Conservation (phyloP, 23 tunicate species). For the Phallusia fumigata region DNA sequence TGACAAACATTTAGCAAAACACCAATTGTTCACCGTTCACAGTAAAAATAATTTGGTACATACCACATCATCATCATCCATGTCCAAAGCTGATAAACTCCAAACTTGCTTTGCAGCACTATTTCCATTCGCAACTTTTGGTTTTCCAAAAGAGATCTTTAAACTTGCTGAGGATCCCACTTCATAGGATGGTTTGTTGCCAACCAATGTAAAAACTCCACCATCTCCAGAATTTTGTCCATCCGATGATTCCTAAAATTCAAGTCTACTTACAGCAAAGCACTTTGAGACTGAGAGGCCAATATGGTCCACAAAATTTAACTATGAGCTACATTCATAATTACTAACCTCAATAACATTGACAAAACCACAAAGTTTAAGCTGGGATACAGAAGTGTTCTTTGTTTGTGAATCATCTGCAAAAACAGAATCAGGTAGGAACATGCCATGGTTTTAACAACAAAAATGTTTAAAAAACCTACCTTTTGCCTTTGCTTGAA, state of each 20-base stretch:
- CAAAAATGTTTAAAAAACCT: not conserved
- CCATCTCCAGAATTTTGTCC: not conserved
- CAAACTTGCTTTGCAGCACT: slow-evolving; percentile 60
- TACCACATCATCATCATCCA: slow-evolving; percentile 90
- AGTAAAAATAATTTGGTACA: not conserved
- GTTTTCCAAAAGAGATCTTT: slow-evolving; percentile 33
- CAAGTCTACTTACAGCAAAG: not conserved
- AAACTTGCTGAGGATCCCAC: slow-evolving; percentile 62
- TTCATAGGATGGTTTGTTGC: slow-evolving; percentile 71
- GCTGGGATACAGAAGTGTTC: not conserved
- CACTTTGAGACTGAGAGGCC: not conserved
- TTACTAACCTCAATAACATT: not conserved
- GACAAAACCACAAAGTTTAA: slow-evolving; percentile 2
- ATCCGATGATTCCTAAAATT: not conserved
- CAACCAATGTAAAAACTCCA: not conserved
- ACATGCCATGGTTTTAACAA: not conserved
- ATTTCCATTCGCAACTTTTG: slow-evolving; percentile 24
- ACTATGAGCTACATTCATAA: not conserved
- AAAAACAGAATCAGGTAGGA: too few species aligned
- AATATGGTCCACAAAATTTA: too few species aligned
- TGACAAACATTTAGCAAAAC: too few species aligned
- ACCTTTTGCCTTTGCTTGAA: slow-evolving; percentile 17
- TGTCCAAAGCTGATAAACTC: slow-evolving; percentile 79
- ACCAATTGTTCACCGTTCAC: not conserved
- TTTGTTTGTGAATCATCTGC: slow-evolving; percentile 20